Evolutionary conservation across 1,140 invertebrate genomes (phyloP).

Genomic region (Muscidifurax raptorellus): DNA sequence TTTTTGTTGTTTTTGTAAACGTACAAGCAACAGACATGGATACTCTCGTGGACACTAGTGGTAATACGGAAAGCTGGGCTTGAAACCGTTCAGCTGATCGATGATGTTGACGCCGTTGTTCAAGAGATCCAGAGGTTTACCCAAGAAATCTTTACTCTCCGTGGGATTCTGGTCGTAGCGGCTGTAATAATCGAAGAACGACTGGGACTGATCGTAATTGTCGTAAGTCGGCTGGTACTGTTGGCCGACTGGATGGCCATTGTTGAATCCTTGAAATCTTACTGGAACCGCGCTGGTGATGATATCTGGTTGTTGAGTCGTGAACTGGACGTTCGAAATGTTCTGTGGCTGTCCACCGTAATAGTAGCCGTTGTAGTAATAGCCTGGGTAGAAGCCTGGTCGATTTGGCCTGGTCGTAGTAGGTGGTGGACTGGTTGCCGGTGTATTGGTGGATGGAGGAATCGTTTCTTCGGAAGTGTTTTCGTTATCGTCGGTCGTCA

Average conservation of each 20-base stretch:
- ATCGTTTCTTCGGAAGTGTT: not conserved
- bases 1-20: too few species aligned
- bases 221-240: conserved; percentile 11
- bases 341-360: conserved; percentile 67
- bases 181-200: conserved; percentile 3
- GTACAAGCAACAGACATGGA: not conserved
- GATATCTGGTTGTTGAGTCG: conserved; percentile 36
- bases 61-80: conserved; percentile 36
- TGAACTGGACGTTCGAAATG: conserved; percentile 61
- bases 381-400: not conserved
- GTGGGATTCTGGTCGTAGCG: conserved; percentile 7
- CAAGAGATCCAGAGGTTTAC: not conserved
- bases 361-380: conserved; percentile 51
- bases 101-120: not conserved
- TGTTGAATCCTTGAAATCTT: not conserved
- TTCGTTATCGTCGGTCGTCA: not conserved
- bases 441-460: not conserved
- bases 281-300: not conserved
- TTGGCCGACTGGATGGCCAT: not conserved
- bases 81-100: conserved; percentile 31
- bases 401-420: not conserved
- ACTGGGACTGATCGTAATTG: not conserved
- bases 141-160: not conserved
- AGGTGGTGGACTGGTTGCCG: not conserved
- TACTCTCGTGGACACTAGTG: not conserved